phyloP scores from a whole-genome alignment of 2,113 vertebrate genomes.

The Periophthalmus modestus region DNA sequence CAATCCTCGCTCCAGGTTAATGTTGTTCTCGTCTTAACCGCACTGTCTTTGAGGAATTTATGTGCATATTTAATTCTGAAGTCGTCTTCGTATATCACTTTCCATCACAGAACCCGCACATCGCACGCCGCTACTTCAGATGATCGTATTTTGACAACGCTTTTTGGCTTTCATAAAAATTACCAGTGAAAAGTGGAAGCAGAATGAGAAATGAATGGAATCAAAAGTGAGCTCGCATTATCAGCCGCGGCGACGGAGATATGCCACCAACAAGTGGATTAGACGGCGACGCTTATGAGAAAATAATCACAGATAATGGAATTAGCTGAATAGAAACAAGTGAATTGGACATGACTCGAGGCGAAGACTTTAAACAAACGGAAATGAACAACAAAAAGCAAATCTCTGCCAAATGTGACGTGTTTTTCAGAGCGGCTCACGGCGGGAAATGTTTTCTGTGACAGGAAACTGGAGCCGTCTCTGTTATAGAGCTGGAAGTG shows the following conservation, averaged over 20 bases:
- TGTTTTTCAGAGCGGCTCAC: conserved; percentile 25
- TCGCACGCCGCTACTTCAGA: conserved; percentile 19
- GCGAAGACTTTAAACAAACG: conserved; percentile 42
- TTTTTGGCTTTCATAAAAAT: conserved; percentile 17
- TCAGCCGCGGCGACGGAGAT: conserved; percentile 55
- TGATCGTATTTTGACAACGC: conserved; percentile 14
- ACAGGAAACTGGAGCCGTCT: conserved; percentile 16
- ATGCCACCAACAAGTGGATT: conserved; percentile 65
- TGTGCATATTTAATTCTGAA: conserved; percentile 57
- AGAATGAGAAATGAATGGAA: conserved; percentile 30
- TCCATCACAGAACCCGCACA: conserved; percentile 6
- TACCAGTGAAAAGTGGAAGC: conserved; percentile 17
- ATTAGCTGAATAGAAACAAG: conserved; percentile 48
- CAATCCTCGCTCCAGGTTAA: conserved; percentile 61
- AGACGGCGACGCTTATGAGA: conserved; percentile 56
- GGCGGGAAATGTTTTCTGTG: conserved; percentile 32
- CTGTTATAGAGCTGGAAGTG: conserved; percentile 45
- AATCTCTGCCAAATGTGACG: conserved; percentile 33
- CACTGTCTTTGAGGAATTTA: conserved; percentile 50
- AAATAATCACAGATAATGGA: conserved; percentile 67
- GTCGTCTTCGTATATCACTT: conserved; percentile 11
- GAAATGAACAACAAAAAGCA: conserved; percentile 10
- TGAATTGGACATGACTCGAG: conserved; percentile 52
- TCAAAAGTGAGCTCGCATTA: conserved; percentile 49
- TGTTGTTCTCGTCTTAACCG: conserved; percentile 58